A percentile compares a stretch with the other conserved stretches of the same genome.
Evolutionary conservation across 1,140 invertebrate genomes (phyloP).

Genomic region (Hyles euphorbiae): DNA sequence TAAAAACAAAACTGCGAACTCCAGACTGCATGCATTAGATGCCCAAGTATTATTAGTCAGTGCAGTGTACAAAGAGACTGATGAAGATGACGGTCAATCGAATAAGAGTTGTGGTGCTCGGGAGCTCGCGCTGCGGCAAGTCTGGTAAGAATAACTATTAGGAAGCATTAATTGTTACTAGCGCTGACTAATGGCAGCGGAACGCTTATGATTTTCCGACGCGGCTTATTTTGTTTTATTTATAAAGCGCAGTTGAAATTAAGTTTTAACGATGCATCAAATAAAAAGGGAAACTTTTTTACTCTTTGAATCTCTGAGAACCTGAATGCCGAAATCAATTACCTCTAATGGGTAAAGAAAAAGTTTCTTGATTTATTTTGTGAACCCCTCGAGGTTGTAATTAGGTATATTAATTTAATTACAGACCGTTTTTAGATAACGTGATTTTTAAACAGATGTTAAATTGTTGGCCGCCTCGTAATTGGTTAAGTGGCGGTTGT

Average conservation of each 20-base stretch:
- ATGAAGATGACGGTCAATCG: slow-evolving; percentile 78
- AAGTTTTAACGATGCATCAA: slow-evolving; percentile 15
- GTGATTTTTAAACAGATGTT: slow-evolving; percentile 19
- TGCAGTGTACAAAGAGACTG: slow-evolving; percentile 47
- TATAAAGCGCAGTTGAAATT: slow-evolving; percentile 13
- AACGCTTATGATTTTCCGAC: slow-evolving; percentile 13
- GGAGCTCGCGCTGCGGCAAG: slow-evolving; percentile 81
- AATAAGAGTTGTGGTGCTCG: slow-evolving; percentile 83
- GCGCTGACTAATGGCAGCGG: slow-evolving; percentile 19
- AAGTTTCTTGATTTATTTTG: slow-evolving; percentile 46
- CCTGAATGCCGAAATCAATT: slow-evolving; percentile 50
- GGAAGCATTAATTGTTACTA: slow-evolving; percentile 25
- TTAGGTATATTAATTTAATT: slow-evolving; percentile 40
- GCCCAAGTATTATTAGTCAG: slow-evolving; percentile 37
- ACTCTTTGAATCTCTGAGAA: slow-evolving; percentile 7
- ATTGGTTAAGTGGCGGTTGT: slow-evolving; percentile 11
- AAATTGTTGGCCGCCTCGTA: slow-evolving; percentile 14
- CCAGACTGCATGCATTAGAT: slow-evolving; percentile 24
- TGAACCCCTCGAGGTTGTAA: slow-evolving; percentile 28
- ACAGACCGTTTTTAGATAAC: slow-evolving; percentile 9
- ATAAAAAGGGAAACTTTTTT: slow-evolving; percentile 18
- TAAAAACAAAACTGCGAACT: slow-evolving; percentile 22
- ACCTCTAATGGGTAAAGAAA: slow-evolving; percentile 44
- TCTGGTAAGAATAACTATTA: slow-evolving; percentile 65
- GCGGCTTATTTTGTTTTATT: slow-evolving; percentile 16